Conservation (phyloP, 2,797 vertebrate species). For the Micropoecilia bifurca region DNA sequence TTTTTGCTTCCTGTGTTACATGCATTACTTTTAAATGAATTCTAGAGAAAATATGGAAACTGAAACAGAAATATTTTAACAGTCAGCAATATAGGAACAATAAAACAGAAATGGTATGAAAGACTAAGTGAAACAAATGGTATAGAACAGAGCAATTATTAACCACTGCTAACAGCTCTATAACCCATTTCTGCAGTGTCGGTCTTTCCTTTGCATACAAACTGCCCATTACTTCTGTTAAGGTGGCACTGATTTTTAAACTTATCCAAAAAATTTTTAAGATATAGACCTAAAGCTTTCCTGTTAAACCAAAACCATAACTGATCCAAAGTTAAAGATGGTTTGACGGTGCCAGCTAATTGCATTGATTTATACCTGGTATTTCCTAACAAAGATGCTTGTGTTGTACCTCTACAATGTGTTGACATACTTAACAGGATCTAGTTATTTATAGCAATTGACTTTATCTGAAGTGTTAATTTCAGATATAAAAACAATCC, state of each 20-base stretch:
- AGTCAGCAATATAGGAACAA: neutral
- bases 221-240: neutral
- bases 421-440: neutral
- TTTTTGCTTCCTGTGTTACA: conserved; percentile 25
- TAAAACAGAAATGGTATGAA: conserved; percentile 3
- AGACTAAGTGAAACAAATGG: conserved; percentile 7
- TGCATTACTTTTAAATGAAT: conserved; percentile 36
- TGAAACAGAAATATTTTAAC: neutral
- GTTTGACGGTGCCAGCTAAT: neutral
- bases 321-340: neutral
- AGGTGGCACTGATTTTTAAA: neutral
- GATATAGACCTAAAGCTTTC: neutral
- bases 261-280: neutral
- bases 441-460: too few relatives aligned
- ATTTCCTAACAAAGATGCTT: neutral
- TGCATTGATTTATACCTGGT: neutral
- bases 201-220: too few relatives aligned
- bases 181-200: too few relatives aligned
- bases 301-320: neutral
- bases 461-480: too few relatives aligned
- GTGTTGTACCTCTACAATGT: neutral
- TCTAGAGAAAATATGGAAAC: neutral
- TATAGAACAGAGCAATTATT: conserved; percentile 18
- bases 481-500: too few relatives aligned
- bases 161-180: conserved; percentile 22